Percentiles rank a stretch among this genome's conserved stretches.
Conservation (phyloP, 1,140 invertebrate genomes). For the Drosophila oshimai region DNA sequence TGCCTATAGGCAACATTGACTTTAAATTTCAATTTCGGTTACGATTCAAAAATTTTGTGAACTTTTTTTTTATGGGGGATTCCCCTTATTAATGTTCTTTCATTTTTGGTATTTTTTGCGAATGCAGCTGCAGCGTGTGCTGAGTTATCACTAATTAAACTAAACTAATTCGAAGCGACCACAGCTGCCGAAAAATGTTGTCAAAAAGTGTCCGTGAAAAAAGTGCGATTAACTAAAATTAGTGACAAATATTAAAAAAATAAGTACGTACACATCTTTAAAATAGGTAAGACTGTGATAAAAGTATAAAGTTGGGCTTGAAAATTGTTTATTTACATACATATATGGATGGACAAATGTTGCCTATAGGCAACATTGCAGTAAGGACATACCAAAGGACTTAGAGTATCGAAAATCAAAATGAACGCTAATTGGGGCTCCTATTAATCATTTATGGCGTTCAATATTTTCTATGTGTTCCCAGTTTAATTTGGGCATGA, state of each 20-base stretch:
- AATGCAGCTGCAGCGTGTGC: too few species aligned
- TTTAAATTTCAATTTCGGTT: too few species aligned
- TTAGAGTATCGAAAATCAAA: too few species aligned
- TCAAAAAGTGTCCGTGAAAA: not conserved
- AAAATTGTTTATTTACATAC: not conserved
- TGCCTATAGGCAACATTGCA: too few species aligned
- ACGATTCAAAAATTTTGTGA: too few species aligned
- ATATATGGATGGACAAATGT: too few species aligned
- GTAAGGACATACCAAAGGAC: too few species aligned
- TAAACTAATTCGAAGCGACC: not conserved
- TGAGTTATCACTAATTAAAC: not conserved
- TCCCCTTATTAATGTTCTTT: too few species aligned
- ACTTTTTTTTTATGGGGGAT: too few species aligned
- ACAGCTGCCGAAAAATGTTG: not conserved
- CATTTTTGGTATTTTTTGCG: too few species aligned
- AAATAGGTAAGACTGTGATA: not conserved
- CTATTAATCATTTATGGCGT: not conserved
- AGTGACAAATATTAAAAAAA: not conserved
- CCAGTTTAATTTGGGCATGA: not conserved
- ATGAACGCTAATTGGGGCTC: not conserved
- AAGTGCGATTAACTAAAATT: not conserved
- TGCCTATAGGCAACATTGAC: too few species aligned
- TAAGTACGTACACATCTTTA: too few species aligned
- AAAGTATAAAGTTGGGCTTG: not conserved
- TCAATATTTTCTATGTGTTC: not conserved